Base-by-base conservation (phyloP, 2,888 invertebrate species). In the Athrips mouffetella region DNA sequence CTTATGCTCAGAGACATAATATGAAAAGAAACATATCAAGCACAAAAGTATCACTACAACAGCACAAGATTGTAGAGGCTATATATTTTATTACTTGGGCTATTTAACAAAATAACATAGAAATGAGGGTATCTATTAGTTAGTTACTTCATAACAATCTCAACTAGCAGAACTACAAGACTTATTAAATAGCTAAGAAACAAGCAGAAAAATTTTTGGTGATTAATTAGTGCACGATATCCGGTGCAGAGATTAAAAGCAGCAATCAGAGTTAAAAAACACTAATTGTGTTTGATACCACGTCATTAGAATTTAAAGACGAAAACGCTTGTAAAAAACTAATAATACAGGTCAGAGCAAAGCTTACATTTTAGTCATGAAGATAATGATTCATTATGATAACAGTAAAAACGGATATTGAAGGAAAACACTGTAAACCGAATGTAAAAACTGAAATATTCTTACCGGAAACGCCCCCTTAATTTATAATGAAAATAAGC, bases 381-480 rank as follows among this genome's bases (percentile, higher is more conserved):
- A 21, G 37, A 37, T n/a, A 5, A 20, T 45, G 45, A 35, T 2
- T 45, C 45, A 45, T 20, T 11, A 45, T 8, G 45, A 29, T 45
- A 45, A 33, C n/a, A 33, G 2, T n/a, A 20, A 8, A 11, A 18
- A 27, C 21, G 13, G 31, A 11, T 18, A 31, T 44, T 8, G 30
- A 30, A 20, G 31, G 20, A 21, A 44, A 44, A 49, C 53, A 51
- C 41, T 54, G 49, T 50, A 50, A 45, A 7, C n/a, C n/a, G n/a
- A 21, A 31, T 23, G 27, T 16, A n/a, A 40, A 31, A 29, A 40
- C 8, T 6, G 33, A 44, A 44, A 41, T 29, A 21, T 15, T 45
- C 15, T 2, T 31, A 31, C 25, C 45, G 70, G 70, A 46, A 57
- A 77, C 77, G 76, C 79, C 79, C 77, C 77, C 75, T 62, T 37